These are phyloP conservation scores for Paramormyrops hopkinsi DNA, from an alignment of 2,797 vertebrate genomes.

Conservation along the genomic window DNA sequence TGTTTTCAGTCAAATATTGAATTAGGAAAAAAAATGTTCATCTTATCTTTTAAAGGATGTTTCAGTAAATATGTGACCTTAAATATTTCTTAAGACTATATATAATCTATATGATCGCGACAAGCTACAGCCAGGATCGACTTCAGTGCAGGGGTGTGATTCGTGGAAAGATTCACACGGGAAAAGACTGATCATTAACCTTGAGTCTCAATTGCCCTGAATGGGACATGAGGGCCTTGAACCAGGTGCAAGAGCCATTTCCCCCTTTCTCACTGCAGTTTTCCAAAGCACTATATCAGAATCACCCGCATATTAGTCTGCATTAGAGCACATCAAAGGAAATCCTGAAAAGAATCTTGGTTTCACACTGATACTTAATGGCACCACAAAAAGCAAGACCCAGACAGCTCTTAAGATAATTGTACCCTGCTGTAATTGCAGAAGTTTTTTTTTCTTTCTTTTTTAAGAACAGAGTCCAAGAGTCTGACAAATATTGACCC, in stretches of 20 bases:
- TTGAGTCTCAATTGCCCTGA: background rate
- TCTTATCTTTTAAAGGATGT: background rate
- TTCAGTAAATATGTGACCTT: background rate
- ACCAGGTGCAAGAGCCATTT: constrained; percentile 15
- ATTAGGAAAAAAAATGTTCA: background rate
- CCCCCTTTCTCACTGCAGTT: background rate
- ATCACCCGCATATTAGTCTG: background rate
- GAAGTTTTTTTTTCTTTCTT: constrained; percentile 4
- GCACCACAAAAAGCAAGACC: constrained; percentile 8
- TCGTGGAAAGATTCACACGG: background rate
- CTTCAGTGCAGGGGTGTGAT: constrained; percentile 1
- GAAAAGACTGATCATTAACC: constrained; percentile 18
- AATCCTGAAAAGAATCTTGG: constrained; percentile 16
- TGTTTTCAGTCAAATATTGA: background rate
- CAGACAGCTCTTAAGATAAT: constrained; percentile 15
- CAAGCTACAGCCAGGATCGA: constrained; percentile 7
- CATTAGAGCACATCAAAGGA: constrained; percentile 4
- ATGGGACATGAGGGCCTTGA: constrained; percentile 1
- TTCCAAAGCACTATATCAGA: constrained; percentile 13
- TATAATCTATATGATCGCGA: background rate
- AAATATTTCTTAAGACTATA: background rate
- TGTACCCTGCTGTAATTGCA: constrained; percentile 10
- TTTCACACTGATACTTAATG: constrained; percentile 12
- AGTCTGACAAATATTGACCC: constrained; percentile 14
- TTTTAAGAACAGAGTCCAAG: constrained; percentile 6